Percentiles rank a stretch among this genome's conserved stretches.
These are phyloP conservation scores for Eilema griseolum DNA, from an alignment of 2,888 invertebrate genomes.

Conservation along the genomic window DNA sequence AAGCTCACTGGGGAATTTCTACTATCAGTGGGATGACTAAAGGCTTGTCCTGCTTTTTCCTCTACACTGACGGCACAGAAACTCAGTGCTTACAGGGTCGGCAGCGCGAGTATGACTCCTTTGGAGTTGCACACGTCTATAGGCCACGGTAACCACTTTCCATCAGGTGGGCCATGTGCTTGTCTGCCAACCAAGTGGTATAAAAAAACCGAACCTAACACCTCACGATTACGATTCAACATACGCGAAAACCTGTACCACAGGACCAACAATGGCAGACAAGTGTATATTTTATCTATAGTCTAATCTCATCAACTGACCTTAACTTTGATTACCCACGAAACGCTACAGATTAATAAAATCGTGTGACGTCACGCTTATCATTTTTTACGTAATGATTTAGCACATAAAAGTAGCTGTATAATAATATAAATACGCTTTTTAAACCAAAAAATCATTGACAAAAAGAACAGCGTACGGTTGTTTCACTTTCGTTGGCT, in stretches of 20 bases:
- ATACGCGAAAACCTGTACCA: neutral
- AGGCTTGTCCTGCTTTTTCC: too few species aligned
- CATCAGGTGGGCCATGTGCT: too few species aligned
- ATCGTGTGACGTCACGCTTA: slow-evolving; percentile 7
- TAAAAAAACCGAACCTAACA: too few species aligned
- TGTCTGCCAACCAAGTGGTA: too few species aligned
- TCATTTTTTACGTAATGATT: slow-evolving; percentile 5
- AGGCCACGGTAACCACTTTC: too few species aligned
- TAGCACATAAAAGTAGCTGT: slow-evolving; percentile 2
- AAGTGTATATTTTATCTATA: neutral
- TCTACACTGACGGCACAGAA: too few species aligned
- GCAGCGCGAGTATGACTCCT: too few species aligned
- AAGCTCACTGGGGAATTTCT: too few species aligned
- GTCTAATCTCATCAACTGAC: neutral
- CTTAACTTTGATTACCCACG: neutral
- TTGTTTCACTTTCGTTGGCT: slow-evolving; percentile 58
- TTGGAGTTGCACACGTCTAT: too few species aligned
- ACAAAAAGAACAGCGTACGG: slow-evolving; percentile 33
- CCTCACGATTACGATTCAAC: too few species aligned
- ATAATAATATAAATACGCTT: slow-evolving; percentile 11
- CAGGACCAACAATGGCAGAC: neutral
- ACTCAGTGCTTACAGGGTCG: too few species aligned
- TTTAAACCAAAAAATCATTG: slow-evolving; percentile 10
- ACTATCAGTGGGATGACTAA: too few species aligned
- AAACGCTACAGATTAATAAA: neutral